A percentile compares a stretch with the other conserved stretches of the same genome.
phyloP scores from a whole-genome alignment of 2,113 vertebrate genomes.

The Enhydra lutris region DNA sequence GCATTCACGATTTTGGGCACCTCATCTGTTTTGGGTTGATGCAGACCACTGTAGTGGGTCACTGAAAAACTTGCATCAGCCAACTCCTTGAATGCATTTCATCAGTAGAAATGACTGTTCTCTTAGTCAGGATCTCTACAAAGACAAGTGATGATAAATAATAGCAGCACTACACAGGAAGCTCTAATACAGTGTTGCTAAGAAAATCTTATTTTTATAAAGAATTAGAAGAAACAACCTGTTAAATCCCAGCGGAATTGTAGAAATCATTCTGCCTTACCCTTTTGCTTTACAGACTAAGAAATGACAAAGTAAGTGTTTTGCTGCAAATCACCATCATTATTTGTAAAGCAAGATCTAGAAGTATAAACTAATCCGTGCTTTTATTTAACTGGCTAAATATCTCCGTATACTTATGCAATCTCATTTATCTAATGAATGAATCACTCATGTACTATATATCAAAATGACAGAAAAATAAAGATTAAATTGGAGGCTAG shows the following conservation, averaged over 20 bases:
- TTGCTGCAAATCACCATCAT: background rate
- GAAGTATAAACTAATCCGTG: background rate
- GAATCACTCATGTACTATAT: background rate
- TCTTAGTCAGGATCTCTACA: background rate
- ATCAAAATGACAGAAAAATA: background rate
- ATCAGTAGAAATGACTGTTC: background rate
- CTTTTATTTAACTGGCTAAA: slow-evolving; percentile 2
- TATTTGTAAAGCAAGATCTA: background rate
- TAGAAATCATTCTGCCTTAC: background rate
- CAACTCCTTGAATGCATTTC: background rate
- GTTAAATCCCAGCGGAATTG: background rate
- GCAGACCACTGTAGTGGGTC: background rate
- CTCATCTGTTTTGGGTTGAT: background rate
- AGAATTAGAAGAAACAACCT: background rate
- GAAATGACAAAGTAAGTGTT: background rate
- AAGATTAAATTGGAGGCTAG: background rate
- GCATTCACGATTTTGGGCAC: background rate
- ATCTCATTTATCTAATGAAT: background rate
- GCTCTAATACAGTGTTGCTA: background rate
- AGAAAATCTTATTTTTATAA: background rate
- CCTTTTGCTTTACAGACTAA: background rate
- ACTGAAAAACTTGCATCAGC: background rate
- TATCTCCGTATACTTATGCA: background rate
- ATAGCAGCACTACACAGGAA: background rate
- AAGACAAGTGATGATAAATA: background rate